A percentile compares a stretch with the other conserved stretches of the same genome.
Conservation (phyloP, 2,113 vertebrate species). For the Tricholaema leucomelas region DNA sequence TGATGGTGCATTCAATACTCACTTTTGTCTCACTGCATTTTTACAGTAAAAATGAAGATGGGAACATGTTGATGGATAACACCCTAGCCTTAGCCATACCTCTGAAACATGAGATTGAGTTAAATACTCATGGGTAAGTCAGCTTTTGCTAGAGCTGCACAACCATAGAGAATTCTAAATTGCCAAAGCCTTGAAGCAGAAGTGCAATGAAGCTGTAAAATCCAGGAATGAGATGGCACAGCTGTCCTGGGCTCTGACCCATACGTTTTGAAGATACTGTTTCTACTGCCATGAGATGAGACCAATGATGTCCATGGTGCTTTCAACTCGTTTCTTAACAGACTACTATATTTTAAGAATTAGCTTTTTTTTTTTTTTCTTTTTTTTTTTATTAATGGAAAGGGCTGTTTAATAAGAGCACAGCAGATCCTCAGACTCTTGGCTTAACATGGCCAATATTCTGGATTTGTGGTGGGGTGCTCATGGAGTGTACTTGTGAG, state of each 20-base stretch:
- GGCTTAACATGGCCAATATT: background rate
- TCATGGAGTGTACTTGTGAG: background rate
- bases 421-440: background rate
- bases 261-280: background rate
- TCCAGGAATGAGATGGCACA: background rate
- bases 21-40: background rate
- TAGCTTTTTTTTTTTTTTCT: background rate
- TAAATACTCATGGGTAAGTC: slow-evolving; percentile 88
- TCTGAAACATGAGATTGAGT: slow-evolving; percentile 84
- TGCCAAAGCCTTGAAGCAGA: background rate
- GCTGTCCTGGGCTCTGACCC: background rate
- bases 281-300: background rate
- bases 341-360: background rate
- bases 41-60: slow-evolving; percentile 84
- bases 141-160: background rate
- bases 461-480: background rate
- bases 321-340: background rate
- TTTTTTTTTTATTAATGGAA: background rate
- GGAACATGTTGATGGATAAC: slow-evolving; percentile 78
- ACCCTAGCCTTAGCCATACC: slow-evolving; percentile 74
- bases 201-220: background rate
- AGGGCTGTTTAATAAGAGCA: background rate
- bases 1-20: background rate
- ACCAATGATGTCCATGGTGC: background rate
- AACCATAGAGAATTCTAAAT: background rate